A percentile compares a stretch with the other conserved stretches of the same genome.
Evolutionary conservation across 2,888 invertebrate genomes (phyloP).

Genomic region (Chaitophorus viminalis): DNA sequence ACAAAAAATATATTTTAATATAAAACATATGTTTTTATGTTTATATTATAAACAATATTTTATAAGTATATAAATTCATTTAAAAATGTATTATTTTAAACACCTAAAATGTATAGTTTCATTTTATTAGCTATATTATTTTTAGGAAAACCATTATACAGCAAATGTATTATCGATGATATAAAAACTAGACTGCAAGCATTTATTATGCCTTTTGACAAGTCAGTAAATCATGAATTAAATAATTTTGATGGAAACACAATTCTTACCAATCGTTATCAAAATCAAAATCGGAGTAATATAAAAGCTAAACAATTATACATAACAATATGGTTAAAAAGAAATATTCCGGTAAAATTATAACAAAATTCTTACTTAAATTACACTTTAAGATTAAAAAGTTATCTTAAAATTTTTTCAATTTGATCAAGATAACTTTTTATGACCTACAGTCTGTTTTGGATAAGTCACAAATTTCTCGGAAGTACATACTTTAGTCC

Average conservation of each 20-base stretch:
- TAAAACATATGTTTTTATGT: not conserved
- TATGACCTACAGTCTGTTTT: no score
- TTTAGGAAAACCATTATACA: not conserved
- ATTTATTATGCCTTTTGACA: constrained; percentile 6
- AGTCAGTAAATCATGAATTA: not conserved
- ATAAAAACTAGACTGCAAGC: not conserved
- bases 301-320: constrained; percentile 19
- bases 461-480: no score
- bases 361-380: not conserved
- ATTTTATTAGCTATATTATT: constrained; percentile 10
- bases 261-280: not conserved
- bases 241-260: not conserved
- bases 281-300: constrained; percentile 1
- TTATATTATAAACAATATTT: constrained; percentile 15
- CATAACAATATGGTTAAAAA: constrained; percentile 23
- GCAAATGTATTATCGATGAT: not conserved
- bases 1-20: constrained; percentile 1
- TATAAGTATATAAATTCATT: not conserved
- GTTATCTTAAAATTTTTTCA: no score
- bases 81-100: not conserved
- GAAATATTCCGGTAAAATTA: constrained; percentile 1
- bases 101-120: not conserved
- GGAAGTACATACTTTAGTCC: no score
- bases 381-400: no score
- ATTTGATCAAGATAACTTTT: no score